These are phyloP conservation scores for Rattus norvegicus DNA, from an alignment of 2,113 vertebrate species.

Conservation along the genomic window GRCr8 NC_086027.1:88233001-88233500, in stretches of 20 bases:
- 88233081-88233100: neutral
- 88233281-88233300: neutral
- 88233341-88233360: constrained; percentile 50
- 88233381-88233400: constrained; percentile 53
- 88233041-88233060: neutral
- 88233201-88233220: neutral
- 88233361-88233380: constrained; percentile 15
- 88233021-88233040: neutral
- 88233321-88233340: constrained; percentile 36
- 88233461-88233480: constrained; percentile 30
- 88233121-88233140: neutral
- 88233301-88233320: constrained; percentile 45
- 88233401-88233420: neutral
- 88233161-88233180: neutral
- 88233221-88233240: constrained; percentile 7
- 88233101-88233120: neutral
- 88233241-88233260: neutral
- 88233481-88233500: neutral
- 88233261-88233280: constrained; percentile 50
- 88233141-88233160: neutral
- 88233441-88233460: constrained; percentile 25
- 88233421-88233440: neutral
- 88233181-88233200: neutral
- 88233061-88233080: neutral
- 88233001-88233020: neutral